Evolutionary conservation across 2,113 vertebrate genomes (phyloP).

Genomic region (Crotophaga sulcirostris): DNA sequence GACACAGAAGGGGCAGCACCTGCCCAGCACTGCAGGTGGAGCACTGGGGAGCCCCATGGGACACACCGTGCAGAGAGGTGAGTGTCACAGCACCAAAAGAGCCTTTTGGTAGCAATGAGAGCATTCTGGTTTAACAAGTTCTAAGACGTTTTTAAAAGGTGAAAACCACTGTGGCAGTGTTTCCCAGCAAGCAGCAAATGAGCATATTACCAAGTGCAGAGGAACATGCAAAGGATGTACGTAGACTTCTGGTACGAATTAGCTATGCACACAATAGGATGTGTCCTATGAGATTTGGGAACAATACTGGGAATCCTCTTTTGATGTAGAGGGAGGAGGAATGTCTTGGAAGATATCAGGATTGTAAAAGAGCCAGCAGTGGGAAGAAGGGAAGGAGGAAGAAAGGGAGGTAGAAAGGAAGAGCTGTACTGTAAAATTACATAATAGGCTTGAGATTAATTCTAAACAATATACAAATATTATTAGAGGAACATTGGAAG

Average conservation of each 20-base stretch:
- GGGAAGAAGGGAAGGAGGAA: not conserved
- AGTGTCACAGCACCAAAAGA: not conserved
- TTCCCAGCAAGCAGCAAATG: not conserved
- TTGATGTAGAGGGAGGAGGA: not conserved
- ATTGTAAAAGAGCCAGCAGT: not conserved
- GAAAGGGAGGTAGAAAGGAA: not conserved
- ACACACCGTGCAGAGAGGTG: not conserved
- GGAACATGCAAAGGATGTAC: fast-evolving
- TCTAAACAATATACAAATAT: not conserved
- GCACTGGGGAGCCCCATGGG: not conserved
- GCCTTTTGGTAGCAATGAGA: not conserved
- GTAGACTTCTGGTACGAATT: fast-evolving
- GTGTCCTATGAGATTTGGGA: not conserved
- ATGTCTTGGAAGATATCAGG: not conserved
- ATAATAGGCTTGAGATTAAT: not conserved
- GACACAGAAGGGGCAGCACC: not conserved
- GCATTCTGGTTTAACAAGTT: fast-evolving
- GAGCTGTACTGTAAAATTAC: not conserved
- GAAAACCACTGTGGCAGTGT: not conserved
- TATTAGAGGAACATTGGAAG: not conserved
- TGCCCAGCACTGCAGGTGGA: not conserved
- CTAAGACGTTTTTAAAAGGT: not conserved
- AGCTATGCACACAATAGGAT: not conserved
- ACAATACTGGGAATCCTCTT: not conserved
- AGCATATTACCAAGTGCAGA: not conserved